These are phyloP conservation scores for Leptinotarsa defecta DNA, from an alignment of 1,140 invertebrate genomes.

Conservation along the genomic window DNA sequence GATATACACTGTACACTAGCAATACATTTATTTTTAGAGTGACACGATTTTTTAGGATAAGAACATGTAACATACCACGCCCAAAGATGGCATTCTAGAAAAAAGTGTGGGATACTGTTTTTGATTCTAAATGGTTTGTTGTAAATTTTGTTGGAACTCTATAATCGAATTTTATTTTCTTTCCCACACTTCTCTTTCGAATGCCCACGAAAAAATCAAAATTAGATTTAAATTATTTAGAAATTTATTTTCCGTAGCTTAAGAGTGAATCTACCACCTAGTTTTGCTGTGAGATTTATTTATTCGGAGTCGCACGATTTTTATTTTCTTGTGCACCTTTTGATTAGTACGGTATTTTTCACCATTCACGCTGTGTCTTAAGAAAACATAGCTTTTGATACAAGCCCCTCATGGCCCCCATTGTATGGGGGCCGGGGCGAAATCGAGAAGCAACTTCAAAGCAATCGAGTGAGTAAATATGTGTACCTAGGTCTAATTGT, in stretches of 20 bases:
- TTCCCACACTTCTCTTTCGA: not conserved
- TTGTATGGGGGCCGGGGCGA: not conserved
- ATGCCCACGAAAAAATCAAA: constrained; percentile 17
- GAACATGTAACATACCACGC: constrained; percentile 5
- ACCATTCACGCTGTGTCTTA: constrained; percentile 48
- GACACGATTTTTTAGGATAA: constrained; percentile 8
- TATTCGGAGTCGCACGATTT: constrained; percentile 33
- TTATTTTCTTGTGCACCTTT: constrained; percentile 40
- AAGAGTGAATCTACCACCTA: constrained; percentile 13
- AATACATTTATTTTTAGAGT: constrained; percentile 33
- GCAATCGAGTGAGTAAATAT: constrained; percentile 34
- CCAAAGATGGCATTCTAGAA: constrained; percentile 20
- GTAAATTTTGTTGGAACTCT: constrained; percentile 6
- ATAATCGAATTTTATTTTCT: not conserved
- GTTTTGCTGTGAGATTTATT: constrained; percentile 33
- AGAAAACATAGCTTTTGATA: constrained; percentile 33
- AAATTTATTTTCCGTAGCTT: constrained; percentile 9
- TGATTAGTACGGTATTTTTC: constrained; percentile 34
- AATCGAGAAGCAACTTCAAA: constrained; percentile 35
- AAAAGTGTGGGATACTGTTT: not conserved
- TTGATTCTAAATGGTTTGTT: constrained; percentile 1
- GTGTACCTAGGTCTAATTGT: not conserved
- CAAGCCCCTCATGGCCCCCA: constrained; percentile 28
- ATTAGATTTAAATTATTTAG: constrained; percentile 18
- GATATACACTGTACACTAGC: constrained; percentile 37